Percentiles rank a stretch among this genome's conserved stretches.
Conservation (phyloP, 2,113 vertebrate species). For the Echinops telfairi region DNA sequence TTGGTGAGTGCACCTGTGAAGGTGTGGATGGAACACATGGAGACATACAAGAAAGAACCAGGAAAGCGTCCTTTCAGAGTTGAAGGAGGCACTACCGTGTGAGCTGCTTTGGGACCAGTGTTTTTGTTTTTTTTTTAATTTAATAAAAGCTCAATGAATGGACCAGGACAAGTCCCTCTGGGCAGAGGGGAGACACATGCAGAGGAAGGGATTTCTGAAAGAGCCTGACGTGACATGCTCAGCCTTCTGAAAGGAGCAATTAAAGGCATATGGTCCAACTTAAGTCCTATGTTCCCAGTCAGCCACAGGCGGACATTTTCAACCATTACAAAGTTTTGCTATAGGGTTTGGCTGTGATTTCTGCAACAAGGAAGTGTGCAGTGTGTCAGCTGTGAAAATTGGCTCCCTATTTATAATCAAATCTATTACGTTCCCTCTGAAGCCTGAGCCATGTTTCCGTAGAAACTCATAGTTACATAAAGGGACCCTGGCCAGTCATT, state of each 20-base stretch:
- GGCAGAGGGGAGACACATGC: neutral
- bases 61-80: neutral
- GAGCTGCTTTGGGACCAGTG: too few relatives aligned
- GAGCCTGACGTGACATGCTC: neutral
- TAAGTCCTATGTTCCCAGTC: neutral
- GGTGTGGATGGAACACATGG: rapidly evolving
- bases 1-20: neutral
- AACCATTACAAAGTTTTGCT: conserved; percentile 38
- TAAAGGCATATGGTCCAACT: neutral
- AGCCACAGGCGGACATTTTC: conserved; percentile 1
- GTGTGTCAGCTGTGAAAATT: conserved; percentile 66
- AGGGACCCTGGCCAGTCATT: conserved; percentile 42
- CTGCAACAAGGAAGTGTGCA: conserved; percentile 48
- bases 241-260: neutral
- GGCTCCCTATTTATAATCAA: conserved; percentile 71
- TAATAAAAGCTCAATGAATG: neutral
- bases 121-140: neutral
- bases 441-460: conserved; percentile 67
- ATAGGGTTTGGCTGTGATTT: conserved; percentile 39
- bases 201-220: neutral
- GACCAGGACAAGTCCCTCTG: neutral
- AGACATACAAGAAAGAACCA: neutral
- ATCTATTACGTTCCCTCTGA: conserved; percentile 66
- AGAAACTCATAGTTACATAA: conserved; percentile 67
- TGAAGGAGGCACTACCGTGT: neutral